phyloP scores from a whole-genome alignment of 2,113 vertebrate genomes.

The Corythornis vintsioides region DNA sequence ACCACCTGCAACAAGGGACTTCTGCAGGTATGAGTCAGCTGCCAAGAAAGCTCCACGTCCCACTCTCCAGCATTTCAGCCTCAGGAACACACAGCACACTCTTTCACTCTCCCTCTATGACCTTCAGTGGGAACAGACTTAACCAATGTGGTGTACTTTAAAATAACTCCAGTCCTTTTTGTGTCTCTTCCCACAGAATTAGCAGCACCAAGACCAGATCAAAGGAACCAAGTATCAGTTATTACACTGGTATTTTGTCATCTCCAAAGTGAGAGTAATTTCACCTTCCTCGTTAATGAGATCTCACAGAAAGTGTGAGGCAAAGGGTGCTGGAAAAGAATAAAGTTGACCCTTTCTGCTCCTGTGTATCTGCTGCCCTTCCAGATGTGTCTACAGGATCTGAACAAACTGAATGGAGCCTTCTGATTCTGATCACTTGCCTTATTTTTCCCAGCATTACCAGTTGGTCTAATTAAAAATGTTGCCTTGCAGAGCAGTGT shows the following conservation, averaged over 20 bases:
- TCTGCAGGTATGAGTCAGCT: background rate
- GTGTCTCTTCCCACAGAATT: background rate
- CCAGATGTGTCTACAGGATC: background rate
- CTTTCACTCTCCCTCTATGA: background rate
- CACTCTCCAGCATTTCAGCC: background rate
- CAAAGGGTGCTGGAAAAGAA: background rate
- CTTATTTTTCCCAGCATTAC: background rate
- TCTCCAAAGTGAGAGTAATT: background rate
- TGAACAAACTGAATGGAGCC: background rate
- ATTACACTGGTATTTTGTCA: background rate
- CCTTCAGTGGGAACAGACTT: background rate
- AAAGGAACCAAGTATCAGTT: background rate
- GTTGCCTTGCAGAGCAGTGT: background rate
- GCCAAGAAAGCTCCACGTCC: background rate
- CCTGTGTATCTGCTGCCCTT: background rate
- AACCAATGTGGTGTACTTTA: background rate
- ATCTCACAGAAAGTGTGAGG: background rate
- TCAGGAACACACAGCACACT: background rate
- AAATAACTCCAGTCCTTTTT: background rate
- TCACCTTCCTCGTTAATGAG: background rate
- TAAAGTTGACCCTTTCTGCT: background rate
- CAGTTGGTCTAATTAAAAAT: background rate
- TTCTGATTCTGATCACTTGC: background rate
- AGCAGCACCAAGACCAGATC: background rate
- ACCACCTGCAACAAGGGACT: background rate